phyloP scores from a whole-genome alignment of 1,140 invertebrate genomes.

The Vanessa tameamea region DNA sequence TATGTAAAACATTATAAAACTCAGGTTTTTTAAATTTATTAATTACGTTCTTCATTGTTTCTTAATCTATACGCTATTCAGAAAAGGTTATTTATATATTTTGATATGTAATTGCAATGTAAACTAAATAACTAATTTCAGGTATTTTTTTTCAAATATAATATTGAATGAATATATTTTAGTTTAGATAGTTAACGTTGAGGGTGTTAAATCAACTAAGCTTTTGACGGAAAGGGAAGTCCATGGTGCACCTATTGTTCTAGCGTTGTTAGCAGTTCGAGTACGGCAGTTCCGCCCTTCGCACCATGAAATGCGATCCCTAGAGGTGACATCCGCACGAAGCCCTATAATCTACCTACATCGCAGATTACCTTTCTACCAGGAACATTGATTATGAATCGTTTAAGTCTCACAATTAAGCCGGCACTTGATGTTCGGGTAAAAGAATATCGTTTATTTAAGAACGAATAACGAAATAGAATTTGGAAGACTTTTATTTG shows the following conservation, averaged over 20 bases:
- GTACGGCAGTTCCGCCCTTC: conserved; percentile 49
- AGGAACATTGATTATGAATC: conserved; percentile 45
- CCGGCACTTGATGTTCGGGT: neutral
- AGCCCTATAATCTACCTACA: conserved; percentile 65
- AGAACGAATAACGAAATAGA: neutral
- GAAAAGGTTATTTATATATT: no score
- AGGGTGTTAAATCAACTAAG: conserved; percentile 19
- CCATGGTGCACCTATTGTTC: conserved; percentile 33
- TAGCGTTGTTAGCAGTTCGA: conserved; percentile 37
- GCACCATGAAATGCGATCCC: conserved; percentile 62
- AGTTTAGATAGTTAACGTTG: neutral
- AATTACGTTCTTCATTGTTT: no score
- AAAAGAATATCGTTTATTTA: neutral
- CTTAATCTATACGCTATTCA: no score
- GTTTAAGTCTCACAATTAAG: conserved; percentile 27
- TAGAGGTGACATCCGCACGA: conserved; percentile 67
- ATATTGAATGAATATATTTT: neutral
- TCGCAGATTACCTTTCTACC: conserved; percentile 50
- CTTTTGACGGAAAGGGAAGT: conserved; percentile 35
- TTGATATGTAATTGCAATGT: no score
- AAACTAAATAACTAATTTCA: no score
- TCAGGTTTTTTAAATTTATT: no score
- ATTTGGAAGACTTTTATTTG: neutral
- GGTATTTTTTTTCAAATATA: neutral
- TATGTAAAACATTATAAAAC: no score